Conservation (phyloP, 2,888 invertebrate genomes). For the Malthinus flaveolus region DNA sequence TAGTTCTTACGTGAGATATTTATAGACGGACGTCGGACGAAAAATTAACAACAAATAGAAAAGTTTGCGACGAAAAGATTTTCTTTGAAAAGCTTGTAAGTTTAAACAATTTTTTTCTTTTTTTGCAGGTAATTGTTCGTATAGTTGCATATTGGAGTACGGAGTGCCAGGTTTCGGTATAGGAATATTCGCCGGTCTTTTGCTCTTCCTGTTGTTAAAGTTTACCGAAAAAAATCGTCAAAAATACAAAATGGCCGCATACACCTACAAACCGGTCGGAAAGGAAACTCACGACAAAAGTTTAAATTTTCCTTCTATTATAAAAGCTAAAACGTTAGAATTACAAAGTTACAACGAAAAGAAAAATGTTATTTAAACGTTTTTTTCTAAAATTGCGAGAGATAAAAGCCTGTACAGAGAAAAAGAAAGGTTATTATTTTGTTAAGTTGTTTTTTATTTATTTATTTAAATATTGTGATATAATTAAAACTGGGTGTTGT, state of each 20-base stretch:
- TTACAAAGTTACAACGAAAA: slow-evolving; percentile 27
- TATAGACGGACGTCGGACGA: no score
- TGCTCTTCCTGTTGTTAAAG: slow-evolving; percentile 12
- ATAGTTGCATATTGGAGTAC: slow-evolving; percentile 22
- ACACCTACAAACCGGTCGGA: slow-evolving; percentile 29
- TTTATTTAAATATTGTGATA: slow-evolving; percentile 30
- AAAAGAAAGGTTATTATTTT: slow-evolving; percentile 12
- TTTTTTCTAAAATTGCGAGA: background rate
- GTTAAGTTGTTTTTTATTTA: slow-evolving; percentile 24
- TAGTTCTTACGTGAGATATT: no score
- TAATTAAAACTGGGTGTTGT: slow-evolving; percentile 9
- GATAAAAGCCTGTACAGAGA: slow-evolving; percentile 1
- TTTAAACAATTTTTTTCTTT: background rate
- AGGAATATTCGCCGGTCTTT: slow-evolving; percentile 10
- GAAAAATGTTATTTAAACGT: slow-evolving; percentile 17
- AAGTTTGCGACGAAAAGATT: no score
- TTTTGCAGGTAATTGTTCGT: slow-evolving; percentile 20
- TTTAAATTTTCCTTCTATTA: slow-evolving; percentile 26
- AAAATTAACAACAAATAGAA: no score
- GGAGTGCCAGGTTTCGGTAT: slow-evolving; percentile 16
- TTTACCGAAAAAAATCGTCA: slow-evolving; percentile 23
- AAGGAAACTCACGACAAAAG: slow-evolving; percentile 30
- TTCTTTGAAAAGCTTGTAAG: no score
- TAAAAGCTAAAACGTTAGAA: slow-evolving; percentile 25
- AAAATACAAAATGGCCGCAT: slow-evolving; percentile 21